Evolutionary conservation across 2,888 invertebrate genomes (phyloP).

Genomic region (Spilarctia lutea): DNA sequence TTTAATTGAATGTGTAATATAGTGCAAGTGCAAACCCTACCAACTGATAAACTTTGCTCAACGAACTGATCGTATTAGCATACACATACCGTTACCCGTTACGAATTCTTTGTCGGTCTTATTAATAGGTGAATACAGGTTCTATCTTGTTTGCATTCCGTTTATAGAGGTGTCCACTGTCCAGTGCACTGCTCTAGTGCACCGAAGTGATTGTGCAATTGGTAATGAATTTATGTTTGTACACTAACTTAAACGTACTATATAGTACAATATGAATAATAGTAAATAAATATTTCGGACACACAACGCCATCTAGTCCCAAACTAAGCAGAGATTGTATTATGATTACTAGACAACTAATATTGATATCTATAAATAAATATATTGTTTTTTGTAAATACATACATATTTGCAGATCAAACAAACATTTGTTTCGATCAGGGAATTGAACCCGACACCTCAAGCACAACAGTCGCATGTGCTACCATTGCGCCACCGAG

Average conservation of each 20-base stretch:
- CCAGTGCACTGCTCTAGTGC: constrained; percentile 61
- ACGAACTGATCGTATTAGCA: constrained; percentile 63
- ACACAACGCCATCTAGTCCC: too few species aligned
- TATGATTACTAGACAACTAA: too few species aligned
- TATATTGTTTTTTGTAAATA: too few species aligned
- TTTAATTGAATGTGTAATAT: background rate
- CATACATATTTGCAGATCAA: too few species aligned
- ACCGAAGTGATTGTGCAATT: constrained; percentile 66
- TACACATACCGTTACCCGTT: constrained; percentile 73
- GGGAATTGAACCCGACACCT: too few species aligned
- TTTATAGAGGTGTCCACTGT: constrained; percentile 45
- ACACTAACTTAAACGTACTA: background rate
- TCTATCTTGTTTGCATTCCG: constrained; percentile 41
- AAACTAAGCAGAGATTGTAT: too few species aligned
- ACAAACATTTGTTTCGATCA: too few species aligned
- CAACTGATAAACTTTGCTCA: constrained; percentile 40
- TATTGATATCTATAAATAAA: too few species aligned
- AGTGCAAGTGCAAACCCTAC: constrained; percentile 41
- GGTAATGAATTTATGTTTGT: constrained; percentile 15
- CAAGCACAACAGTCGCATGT: too few species aligned
- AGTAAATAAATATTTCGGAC: too few species aligned
- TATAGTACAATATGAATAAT: background rate
- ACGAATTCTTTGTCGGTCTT: constrained; percentile 79
- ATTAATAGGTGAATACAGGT: constrained; percentile 76
- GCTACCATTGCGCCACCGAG: too few species aligned